Evolutionary conservation across 2,888 invertebrate species (phyloP).

Genomic region (Scaptomyza tumidula): DNA sequence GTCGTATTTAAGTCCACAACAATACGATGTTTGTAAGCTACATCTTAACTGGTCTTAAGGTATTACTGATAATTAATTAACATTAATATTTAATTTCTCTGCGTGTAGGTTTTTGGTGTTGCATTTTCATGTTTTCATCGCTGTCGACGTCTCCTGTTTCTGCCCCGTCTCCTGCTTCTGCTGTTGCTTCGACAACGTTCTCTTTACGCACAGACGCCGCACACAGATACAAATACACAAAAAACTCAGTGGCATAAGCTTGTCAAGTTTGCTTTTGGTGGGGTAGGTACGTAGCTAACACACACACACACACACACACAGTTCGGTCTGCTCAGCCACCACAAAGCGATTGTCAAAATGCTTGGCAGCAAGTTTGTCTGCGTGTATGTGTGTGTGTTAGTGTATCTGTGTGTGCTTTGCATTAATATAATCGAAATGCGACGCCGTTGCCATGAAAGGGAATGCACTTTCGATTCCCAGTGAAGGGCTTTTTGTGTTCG

Average conservation of each 20-base stretch:
- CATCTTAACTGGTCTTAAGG: no score
- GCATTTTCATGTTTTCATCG: constrained; percentile 69
- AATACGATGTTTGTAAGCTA: no score
- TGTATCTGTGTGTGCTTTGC: constrained; percentile 67
- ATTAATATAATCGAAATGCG: constrained; percentile 79
- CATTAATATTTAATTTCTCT: constrained; percentile 32
- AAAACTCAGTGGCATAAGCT: constrained; percentile 55
- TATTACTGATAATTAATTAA: no score
- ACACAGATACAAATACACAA: constrained; percentile 24
- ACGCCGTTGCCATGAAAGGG: constrained; percentile 76
- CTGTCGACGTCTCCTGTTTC: constrained; percentile 40
- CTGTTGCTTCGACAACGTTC: constrained; percentile 17
- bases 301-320: constrained; percentile 37
- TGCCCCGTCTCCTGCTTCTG: constrained; percentile 18
- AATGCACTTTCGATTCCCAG: constrained; percentile 79
- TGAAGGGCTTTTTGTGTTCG: constrained; percentile 54
- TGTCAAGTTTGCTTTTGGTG: constrained; percentile 82
- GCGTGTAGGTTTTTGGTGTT: constrained; percentile 52
- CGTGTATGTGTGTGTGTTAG: constrained; percentile 9
- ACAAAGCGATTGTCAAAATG: constrained; percentile 48
- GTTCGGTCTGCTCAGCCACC: constrained; percentile 51
- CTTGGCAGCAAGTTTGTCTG: not conserved
- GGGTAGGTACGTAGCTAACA: constrained; percentile 79
- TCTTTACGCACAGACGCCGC: constrained; percentile 46
- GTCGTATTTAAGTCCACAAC: no score